Base-by-base conservation (phyloP, 2,888 invertebrate species). In the Nomada ferruginata region DNA sequence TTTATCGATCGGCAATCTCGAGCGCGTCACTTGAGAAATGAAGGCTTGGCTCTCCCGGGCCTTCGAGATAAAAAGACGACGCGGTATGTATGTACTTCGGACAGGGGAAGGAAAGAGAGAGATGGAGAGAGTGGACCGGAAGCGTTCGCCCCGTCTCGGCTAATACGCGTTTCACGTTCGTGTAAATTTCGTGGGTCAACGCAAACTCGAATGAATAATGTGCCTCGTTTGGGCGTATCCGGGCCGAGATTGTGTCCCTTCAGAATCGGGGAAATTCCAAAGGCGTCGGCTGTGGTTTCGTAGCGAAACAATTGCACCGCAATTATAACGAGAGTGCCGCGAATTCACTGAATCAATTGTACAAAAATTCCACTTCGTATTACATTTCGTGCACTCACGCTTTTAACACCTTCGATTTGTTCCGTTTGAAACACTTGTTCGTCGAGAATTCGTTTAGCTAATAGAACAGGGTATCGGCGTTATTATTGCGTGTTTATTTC, bases 1-100 rank as follows among this genome's bases (percentile, higher is more conserved):
- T 86, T 87, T 87, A 87, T 88, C 86, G 86, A 86, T 84, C 84
- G 76, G 78, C 81, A 85, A 85, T 89, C 82, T 80, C 66, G 47
- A 65, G 68, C 89, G 86, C 89, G 92, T 92, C 91, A 91, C 88
- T 90, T 84, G 89, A 90, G 89, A 91, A 92, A 92, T 85, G 91
- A 92, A 93, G 93, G 93, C 93, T 93, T 92, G 93, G 93, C 92
- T 88, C 76, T 65, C 18, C 11, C 44, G 69, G 70, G 68, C 70
- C 55, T 2, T 2, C 44, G 69, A 90, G 90, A 90, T 89, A 89
- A 89, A 89, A 83, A 75, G 83, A 76, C 86, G 75, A 61, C 76
- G 75, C 26, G 52, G 63, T 1, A 23, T 23, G 20, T 20, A 60
- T 53, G 1, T 15, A 36, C 52, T 10, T 26, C 36, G 18, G 7